phyloP scores from a whole-genome alignment of 2,888 invertebrate species.

The Drosophila colorata region DNA sequence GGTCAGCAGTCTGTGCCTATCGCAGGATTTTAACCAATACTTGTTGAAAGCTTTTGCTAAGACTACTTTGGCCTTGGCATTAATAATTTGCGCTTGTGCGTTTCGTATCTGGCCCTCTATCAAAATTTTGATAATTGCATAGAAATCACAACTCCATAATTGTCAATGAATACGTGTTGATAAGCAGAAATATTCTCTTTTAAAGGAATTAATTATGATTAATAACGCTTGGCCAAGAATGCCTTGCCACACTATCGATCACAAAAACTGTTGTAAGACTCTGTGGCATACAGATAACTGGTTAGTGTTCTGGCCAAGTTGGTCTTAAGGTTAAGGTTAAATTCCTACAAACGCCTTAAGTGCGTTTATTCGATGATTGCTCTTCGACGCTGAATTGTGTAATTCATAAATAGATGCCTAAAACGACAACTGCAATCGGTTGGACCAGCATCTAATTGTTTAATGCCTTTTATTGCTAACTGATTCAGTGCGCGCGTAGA shows the following conservation, averaged over 20 bases:
- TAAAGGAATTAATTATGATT: slow-evolving; percentile 1
- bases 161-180: too few relatives aligned
- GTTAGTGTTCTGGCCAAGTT: slow-evolving; percentile 5
- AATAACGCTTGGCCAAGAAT: slow-evolving; percentile 7
- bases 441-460: slow-evolving; percentile 75
- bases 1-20: neutral
- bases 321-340: slow-evolving; percentile 40
- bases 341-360: slow-evolving; percentile 23
- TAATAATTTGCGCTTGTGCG: neutral
- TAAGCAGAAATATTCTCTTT: too few relatives aligned
- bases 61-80: slow-evolving; percentile 29
- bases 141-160: neutral
- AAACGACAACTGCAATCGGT: slow-evolving; percentile 50
- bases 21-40: too few relatives aligned
- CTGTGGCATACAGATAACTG: slow-evolving; percentile 12
- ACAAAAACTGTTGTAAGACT: neutral
- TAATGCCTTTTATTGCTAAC: slow-evolving; percentile 73
- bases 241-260: neutral
- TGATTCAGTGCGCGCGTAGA: slow-evolving; percentile 56
- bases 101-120: neutral
- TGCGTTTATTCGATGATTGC: slow-evolving; percentile 17
- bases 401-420: slow-evolving; percentile 30
- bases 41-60: neutral
- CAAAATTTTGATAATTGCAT: too few relatives aligned
- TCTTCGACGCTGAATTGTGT: slow-evolving; percentile 20